Conservation (phyloP, 2,797 vertebrate genomes). For the Onychomys arenicola region DNA sequence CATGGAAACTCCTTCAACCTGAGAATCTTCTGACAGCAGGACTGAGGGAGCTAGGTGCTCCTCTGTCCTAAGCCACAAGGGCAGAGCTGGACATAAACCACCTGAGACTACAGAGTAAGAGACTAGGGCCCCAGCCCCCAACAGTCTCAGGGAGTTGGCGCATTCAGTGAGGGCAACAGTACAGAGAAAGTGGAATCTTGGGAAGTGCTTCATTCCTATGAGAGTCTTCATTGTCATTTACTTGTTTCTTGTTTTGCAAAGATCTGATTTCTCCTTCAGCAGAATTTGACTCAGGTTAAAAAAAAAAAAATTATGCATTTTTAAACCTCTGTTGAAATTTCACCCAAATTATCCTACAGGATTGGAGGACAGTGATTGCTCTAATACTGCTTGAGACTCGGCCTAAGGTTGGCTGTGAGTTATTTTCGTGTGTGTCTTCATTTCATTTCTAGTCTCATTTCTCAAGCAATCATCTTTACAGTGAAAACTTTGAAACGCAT, state of each 20-base stretch:
- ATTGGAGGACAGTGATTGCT: not conserved
- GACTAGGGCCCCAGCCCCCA: not conserved
- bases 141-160: too few species aligned
- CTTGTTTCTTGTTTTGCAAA: not conserved
- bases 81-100: not conserved
- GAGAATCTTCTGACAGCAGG: not conserved
- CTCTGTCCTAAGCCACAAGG: not conserved
- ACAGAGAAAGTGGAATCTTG: not conserved
- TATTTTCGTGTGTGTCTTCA: not conserved
- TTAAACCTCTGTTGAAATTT: not conserved
- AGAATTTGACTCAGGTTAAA: not conserved
- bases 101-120: not conserved
- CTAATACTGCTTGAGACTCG: not conserved
- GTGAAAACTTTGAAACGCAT: not conserved
- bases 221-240: not conserved
- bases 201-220: not conserved
- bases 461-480: not conserved
- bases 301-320: not conserved
- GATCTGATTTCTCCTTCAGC: not conserved
- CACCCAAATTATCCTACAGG: not conserved
- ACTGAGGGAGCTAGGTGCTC: not conserved
- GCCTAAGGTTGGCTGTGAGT: not conserved
- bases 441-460: not conserved
- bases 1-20: not conserved
- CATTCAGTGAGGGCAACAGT: not conserved